Percentiles rank a stretch among this genome's conserved stretches.
phyloP scores from a whole-genome alignment of 2,888 invertebrate species.

The Luperina nickerlii region DNA sequence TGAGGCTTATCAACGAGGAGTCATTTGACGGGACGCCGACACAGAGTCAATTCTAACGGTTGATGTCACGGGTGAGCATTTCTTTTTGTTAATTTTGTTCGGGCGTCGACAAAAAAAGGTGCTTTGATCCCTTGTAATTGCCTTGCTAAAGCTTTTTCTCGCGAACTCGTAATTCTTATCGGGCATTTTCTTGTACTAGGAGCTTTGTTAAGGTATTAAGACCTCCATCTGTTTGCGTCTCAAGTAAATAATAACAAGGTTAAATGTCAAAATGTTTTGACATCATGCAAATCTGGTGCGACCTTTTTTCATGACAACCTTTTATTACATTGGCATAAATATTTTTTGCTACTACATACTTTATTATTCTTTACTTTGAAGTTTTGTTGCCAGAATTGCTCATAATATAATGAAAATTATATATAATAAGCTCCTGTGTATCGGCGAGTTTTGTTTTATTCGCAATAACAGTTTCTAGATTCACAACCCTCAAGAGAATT shows the following conservation, averaged over 20 bases:
- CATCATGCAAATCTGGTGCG: constrained; percentile 53
- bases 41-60: constrained; percentile 89
- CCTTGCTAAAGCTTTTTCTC: constrained; percentile 32
- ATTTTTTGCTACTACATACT: constrained; percentile 1
- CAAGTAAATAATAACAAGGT: constrained; percentile 45
- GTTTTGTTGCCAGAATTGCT: not conserved
- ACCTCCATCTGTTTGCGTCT: constrained; percentile 29
- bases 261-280: constrained; percentile 59
- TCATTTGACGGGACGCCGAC: constrained; percentile 85
- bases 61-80: constrained; percentile 83
- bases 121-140: constrained; percentile 7
- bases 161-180: constrained; percentile 17
- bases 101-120: constrained; percentile 37
- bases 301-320: constrained; percentile 22
- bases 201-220: constrained; percentile 14
- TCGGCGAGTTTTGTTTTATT: constrained; percentile 6
- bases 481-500: not conserved
- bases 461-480: not conserved
- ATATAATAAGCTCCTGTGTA: not conserved
- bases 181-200: constrained; percentile 16
- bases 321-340: constrained; percentile 27
- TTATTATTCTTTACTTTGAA: not conserved
- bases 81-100: constrained; percentile 33
- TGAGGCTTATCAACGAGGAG: constrained; percentile 87
- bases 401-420: not conserved